These are phyloP conservation scores for Phataginus tricuspis DNA, from an alignment of 2,797 vertebrate genomes.

Conservation along the genomic window DNA sequence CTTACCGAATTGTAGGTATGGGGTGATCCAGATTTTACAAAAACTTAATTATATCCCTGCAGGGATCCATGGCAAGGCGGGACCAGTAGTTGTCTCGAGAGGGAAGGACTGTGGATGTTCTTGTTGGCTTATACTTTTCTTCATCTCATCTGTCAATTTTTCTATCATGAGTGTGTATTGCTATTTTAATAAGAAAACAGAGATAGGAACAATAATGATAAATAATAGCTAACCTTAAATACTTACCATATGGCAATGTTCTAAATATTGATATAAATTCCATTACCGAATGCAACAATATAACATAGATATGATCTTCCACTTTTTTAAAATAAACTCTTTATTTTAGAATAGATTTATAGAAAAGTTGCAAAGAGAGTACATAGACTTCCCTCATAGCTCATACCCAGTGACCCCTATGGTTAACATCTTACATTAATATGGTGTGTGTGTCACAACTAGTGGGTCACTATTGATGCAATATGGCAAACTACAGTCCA, in stretches of 20 bases:
- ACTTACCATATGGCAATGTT: not conserved
- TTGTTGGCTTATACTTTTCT: not conserved
- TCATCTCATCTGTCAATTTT: not conserved
- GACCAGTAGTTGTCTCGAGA: not conserved
- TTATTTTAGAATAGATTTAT: not conserved
- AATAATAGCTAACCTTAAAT: not conserved
- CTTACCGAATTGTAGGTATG: not conserved
- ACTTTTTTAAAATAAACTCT: not conserved
- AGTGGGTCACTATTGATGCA: not conserved
- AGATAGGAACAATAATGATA: constrained; percentile 7
- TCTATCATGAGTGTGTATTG: not conserved
- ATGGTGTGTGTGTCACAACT: not conserved
- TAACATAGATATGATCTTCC: not conserved
- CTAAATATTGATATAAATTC: not conserved
- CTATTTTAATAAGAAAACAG: constrained; percentile 45
- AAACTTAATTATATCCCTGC: not conserved
- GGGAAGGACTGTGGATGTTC: not conserved
- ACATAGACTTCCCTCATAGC: not conserved
- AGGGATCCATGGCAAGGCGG: not conserved
- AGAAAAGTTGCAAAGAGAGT: not conserved
- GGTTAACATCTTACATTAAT: not conserved
- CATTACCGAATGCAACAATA: not conserved
- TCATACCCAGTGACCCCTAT: not conserved
- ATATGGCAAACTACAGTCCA: not conserved
- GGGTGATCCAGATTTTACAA: not conserved